These are phyloP conservation scores for Ruditapes philippinarum DNA, from an alignment of 1,140 invertebrate genomes.

Conservation along the genomic window DNA sequence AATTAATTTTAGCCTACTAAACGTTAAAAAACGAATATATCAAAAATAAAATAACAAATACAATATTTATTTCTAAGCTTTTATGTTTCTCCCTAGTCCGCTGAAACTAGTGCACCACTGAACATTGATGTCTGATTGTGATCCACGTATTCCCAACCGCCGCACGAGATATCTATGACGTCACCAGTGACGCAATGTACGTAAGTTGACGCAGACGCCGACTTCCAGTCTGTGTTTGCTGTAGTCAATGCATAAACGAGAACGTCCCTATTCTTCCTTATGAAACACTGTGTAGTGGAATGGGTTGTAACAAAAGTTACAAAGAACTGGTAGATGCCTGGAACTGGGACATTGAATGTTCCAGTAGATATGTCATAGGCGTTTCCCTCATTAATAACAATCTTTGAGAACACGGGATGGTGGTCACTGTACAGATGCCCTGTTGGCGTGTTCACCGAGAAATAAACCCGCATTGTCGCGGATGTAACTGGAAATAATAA, in stretches of 20 bases:
- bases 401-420: constrained; percentile 5
- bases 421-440: neutral
- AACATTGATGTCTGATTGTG: too few relatives aligned
- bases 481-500: neutral
- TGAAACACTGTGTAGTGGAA: constrained; percentile 13
- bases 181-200: constrained; percentile 6
- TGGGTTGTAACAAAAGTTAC: constrained; percentile 3
- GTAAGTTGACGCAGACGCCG: constrained; percentile 23
- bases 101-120: too few relatives aligned
- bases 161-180: constrained; percentile 15
- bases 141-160: too few relatives aligned
- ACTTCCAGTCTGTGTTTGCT: constrained; percentile 26
- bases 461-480: neutral
- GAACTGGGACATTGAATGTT: neutral
- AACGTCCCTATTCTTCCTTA: neutral
- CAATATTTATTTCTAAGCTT: too few relatives aligned
- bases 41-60: too few relatives aligned
- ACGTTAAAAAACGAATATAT: too few relatives aligned
- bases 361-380: neutral
- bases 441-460: constrained; percentile 27
- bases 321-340: constrained; percentile 45
- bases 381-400: neutral
- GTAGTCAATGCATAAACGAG: constrained; percentile 14
- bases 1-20: too few relatives aligned
- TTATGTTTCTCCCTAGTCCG: too few relatives aligned